Percentiles rank a stretch among this genome's conserved stretches.
Conservation (phyloP, 2,797 vertebrate species). For the Babyrousa celebensis region DNA sequence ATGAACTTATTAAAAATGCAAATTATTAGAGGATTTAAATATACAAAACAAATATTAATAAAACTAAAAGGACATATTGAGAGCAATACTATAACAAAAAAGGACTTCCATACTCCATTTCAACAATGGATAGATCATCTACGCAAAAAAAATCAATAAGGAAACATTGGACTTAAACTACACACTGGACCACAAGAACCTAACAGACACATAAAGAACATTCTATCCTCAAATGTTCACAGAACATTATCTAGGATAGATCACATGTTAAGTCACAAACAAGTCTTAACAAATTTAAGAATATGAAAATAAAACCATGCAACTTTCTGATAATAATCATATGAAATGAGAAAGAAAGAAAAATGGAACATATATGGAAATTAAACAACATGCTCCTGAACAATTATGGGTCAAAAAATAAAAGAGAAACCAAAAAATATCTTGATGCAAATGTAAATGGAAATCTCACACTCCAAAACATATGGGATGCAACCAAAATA, state of each 20-base stretch:
- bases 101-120: not conserved
- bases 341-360: not conserved
- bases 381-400: not conserved
- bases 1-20: no score
- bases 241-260: no score
- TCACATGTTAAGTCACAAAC: no score
- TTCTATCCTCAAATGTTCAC: no score
- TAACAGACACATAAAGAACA: no score
- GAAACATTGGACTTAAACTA: no score
- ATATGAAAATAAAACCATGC: not conserved
- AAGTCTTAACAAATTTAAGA: not conserved
- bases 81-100: not conserved
- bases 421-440: not conserved
- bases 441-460: slow-evolving; percentile 2
- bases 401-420: not conserved
- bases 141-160: no score
- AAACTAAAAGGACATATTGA: not conserved
- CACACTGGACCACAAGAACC: no score
- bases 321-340: not conserved
- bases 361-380: not conserved
- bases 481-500: not conserved
- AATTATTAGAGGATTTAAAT: not conserved
- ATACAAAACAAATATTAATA: not conserved
- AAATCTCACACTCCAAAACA: not conserved
- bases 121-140: not conserved